Base-by-base conservation (phyloP, 2,113 vertebrate species). In the Crotophaga sulcirostris region DNA sequence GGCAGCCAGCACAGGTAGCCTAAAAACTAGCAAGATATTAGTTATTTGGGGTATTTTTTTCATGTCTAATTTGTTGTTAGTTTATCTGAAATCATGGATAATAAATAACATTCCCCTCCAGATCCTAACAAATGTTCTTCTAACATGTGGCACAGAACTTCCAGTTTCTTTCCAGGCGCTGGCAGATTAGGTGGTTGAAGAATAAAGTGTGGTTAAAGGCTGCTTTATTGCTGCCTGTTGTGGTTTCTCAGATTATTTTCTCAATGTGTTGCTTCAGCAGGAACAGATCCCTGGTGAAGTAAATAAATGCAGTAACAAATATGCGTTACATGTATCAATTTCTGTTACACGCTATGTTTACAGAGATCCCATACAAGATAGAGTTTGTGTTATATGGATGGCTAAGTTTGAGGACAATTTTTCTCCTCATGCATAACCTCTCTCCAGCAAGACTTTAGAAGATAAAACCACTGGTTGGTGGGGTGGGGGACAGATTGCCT, bases 211-310 rank as follows among this genome's bases (percentile, higher is more conserved):
- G 79, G 82, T 80, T 94, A 90, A 66, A 81, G 33, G 52, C 33
- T 81, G 64, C 18, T 81, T 92, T 77, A 86, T 70, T 90, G 34
- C 72, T 85, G 20, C 33, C 33, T 77, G 11, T 42, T 90, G 72
- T 84, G 87, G 87, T 88, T 97, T 84, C 73, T 64, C 44, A 36
- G 47, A 23, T 58, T 78, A 67, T 86, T 90, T 79, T 77, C 58
- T 89, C 38, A 13, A 70, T 74, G 36, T 2, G 1, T 59, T 94
- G 45, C 26, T 90, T 66, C 25, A 80, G 60, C 52, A 81, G 52
- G 44, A 80, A 62, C 14, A 84, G 47, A 94, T 42, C 38, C 17
- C 33, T 28, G 26, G 20, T 59, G 28, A 93, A 86, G 28, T 52
- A 79, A 80, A 89, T 54, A 78, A 55, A 82, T 45, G 54, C 19